These are phyloP conservation scores for Belonocnema kinseyi DNA, from an alignment of 1,140 invertebrate genomes.

Conservation along the genomic window DNA sequence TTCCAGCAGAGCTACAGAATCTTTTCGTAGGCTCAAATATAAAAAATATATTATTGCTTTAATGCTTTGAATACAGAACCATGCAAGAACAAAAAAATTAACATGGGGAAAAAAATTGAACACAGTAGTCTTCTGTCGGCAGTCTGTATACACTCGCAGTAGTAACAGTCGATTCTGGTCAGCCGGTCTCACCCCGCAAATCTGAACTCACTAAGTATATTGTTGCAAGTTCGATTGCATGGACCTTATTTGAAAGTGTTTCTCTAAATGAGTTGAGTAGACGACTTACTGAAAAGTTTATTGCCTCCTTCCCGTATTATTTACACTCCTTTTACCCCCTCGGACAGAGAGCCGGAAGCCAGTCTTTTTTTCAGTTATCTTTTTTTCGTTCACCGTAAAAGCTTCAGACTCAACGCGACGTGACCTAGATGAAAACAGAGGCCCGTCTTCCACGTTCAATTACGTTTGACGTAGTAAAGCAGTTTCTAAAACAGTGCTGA, in stretches of 20 bases:
- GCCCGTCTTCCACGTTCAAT: slow-evolving; percentile 42
- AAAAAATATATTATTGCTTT: no score
- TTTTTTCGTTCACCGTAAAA: slow-evolving; percentile 39
- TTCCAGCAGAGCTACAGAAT: no score
- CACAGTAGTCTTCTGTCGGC: no score
- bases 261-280: neutral
- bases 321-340: neutral
- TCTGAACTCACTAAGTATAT: neutral
- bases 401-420: slow-evolving; percentile 40
- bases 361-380: slow-evolving; percentile 5
- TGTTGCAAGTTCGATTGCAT: neutral
- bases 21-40: no score
- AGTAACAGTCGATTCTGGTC: neutral
- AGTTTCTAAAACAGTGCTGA: slow-evolving; percentile 41
- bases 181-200: neutral
- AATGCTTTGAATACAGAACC: no score
- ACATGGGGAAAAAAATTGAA: no score
- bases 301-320: neutral
- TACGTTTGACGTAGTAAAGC: slow-evolving; percentile 46
- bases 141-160: neutral
- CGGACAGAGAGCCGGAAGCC: slow-evolving; percentile 18
- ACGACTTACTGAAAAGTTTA: neutral
- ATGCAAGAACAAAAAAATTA: no score
- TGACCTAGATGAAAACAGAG: slow-evolving; percentile 50
- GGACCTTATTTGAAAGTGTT: neutral